Evolutionary conservation across 1,140 invertebrate genomes (phyloP).

Genomic region (Drosophila sp.): DNA sequence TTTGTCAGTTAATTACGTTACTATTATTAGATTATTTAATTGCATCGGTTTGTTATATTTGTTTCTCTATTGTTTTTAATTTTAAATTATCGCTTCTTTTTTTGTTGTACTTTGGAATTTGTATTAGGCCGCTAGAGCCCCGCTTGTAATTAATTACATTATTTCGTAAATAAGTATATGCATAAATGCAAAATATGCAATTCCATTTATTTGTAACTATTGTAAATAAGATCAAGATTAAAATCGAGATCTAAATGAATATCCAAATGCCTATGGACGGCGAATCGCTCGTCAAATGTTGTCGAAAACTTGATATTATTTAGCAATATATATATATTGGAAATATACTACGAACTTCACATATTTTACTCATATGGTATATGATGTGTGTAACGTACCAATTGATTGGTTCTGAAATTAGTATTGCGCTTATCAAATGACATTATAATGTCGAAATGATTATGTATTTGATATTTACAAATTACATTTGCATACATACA

Average conservation of each 20-base stretch:
- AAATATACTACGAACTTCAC: slow-evolving; percentile 61
- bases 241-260: slow-evolving; percentile 15
- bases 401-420: slow-evolving; percentile 53
- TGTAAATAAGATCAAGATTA: slow-evolving; percentile 65
- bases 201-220: slow-evolving; percentile 72
- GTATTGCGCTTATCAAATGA: slow-evolving; percentile 66
- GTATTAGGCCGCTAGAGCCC: slow-evolving; percentile 44
- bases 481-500: slow-evolving; percentile 47
- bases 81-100: slow-evolving; percentile 36
- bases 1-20: slow-evolving; percentile 36
- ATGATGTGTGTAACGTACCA: slow-evolving; percentile 43
- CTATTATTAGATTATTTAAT: slow-evolving; percentile 37
- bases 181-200: slow-evolving; percentile 36
- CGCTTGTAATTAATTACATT: slow-evolving; percentile 58
- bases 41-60: slow-evolving; percentile 46
- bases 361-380: slow-evolving; percentile 49
- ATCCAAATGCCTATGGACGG: slow-evolving; percentile 13
- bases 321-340: slow-evolving; percentile 59
- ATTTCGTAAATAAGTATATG: slow-evolving; percentile 43
- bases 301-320: slow-evolving; percentile 68
- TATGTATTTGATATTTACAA: slow-evolving; percentile 79
- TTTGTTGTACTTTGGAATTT: slow-evolving; percentile 65
- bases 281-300: slow-evolving; percentile 44
- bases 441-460: slow-evolving; percentile 62
- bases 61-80: slow-evolving; percentile 18